These are phyloP conservation scores for Glossophaga mutica DNA, from an alignment of 2,797 vertebrate species.

Conservation along the genomic window DNA sequence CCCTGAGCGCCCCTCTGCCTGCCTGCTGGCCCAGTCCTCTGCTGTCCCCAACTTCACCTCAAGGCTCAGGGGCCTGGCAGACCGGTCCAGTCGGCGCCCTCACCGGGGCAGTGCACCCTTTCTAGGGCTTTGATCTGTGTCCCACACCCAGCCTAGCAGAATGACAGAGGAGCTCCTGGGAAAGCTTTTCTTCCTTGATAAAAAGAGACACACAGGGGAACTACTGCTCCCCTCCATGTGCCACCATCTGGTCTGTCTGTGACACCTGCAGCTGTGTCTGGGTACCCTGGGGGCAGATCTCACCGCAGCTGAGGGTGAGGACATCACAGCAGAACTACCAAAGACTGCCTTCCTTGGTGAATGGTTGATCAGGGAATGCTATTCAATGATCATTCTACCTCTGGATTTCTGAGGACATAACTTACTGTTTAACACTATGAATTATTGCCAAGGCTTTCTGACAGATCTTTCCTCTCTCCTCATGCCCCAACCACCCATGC, in stretches of 20 bases:
- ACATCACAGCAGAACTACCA: accelerated
- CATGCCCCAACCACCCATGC: not conserved
- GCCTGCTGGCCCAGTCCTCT: not conserved
- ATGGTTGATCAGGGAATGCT: not conserved
- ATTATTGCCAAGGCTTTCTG: not conserved
- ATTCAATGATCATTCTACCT: not conserved
- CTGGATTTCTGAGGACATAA: not conserved
- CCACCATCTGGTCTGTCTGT: too few species aligned
- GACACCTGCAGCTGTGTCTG: not conserved
- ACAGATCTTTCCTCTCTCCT: not conserved
- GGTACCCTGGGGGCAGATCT: not conserved
- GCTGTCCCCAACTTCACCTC: not conserved
- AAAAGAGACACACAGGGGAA: not conserved
- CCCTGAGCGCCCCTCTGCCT: not conserved
- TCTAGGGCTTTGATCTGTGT: not conserved
- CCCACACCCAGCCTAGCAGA: not conserved
- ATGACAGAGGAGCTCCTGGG: not conserved
- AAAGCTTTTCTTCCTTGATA: not conserved
- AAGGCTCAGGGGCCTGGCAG: not conserved
- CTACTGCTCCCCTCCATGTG: not conserved
- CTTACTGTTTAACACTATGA: not conserved
- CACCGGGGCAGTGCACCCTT: accelerated
- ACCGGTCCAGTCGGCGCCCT: not conserved
- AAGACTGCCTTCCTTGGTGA: not conserved
- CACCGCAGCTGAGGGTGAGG: not conserved